phyloP scores from a whole-genome alignment of 2,888 invertebrate species.

The Pachycephus smyrnensis region DNA sequence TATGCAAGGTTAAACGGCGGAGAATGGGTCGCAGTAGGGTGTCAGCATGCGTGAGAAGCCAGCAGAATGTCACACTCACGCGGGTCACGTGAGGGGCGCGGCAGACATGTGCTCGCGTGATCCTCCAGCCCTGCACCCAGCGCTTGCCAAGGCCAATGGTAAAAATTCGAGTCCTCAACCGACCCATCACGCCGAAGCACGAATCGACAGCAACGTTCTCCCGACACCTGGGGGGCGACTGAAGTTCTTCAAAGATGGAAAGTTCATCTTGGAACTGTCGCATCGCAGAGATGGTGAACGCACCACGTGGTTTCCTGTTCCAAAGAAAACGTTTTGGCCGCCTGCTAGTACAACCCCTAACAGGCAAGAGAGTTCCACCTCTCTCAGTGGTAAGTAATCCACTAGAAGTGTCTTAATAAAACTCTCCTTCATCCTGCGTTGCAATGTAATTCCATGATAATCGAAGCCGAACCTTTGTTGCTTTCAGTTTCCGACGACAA shows the following conservation, averaged over 20 bases:
- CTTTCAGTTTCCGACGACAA: conserved; percentile 86
- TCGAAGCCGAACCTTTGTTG: conserved; percentile 14
- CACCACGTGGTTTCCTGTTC: conserved; percentile 90
- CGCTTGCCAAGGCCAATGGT: conserved; percentile 63
- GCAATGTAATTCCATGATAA: neutral
- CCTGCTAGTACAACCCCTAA: conserved; percentile 79
- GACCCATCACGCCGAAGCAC: conserved; percentile 58
- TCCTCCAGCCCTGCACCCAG: conserved; percentile 61
- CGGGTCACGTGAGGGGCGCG: conserved; percentile 65
- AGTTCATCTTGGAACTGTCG: conserved; percentile 88
- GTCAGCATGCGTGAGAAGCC: conserved; percentile 66
- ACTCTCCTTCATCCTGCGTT: neutral
- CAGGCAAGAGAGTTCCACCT: conserved; percentile 81
- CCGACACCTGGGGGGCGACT: conserved; percentile 78
- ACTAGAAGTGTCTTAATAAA: neutral
- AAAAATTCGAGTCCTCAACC: conserved; percentile 59
- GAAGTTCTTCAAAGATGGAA: conserved; percentile 90
- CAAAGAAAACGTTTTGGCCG: conserved; percentile 89
- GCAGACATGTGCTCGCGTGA: conserved; percentile 66
- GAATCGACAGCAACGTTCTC: conserved; percentile 52
- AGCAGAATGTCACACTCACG: conserved; percentile 65
- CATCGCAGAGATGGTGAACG: conserved; percentile 83
- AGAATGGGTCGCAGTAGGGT: conserved; percentile 59
- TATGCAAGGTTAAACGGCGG: conserved; percentile 62
- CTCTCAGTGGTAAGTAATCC: conserved; percentile 78